These are phyloP conservation scores for Drosophila affinis DNA, from an alignment of 2,888 invertebrate genomes.

Conservation along the genomic window DNA sequence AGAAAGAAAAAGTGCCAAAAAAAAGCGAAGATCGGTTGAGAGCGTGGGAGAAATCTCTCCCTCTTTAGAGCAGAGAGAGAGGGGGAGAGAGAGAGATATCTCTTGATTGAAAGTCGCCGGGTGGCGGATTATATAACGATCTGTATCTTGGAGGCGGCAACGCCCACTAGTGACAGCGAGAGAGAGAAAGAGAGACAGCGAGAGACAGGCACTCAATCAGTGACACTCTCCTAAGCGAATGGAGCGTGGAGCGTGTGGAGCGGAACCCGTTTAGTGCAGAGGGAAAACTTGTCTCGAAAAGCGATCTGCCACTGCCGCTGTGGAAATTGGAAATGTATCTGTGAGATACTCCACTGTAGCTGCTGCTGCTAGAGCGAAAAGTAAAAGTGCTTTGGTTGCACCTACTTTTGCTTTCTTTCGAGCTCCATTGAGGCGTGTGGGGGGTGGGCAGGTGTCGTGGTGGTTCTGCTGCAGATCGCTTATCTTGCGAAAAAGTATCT, in stretches of 20 bases:
- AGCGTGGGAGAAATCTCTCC: slow-evolving; percentile 60
- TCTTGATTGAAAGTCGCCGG: slow-evolving; percentile 58
- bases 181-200: no score
- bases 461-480: slow-evolving; percentile 28
- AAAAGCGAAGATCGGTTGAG: slow-evolving; percentile 27
- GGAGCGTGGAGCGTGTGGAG: not conserved
- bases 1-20: slow-evolving; percentile 43
- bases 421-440: slow-evolving; percentile 41
- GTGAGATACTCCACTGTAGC: slow-evolving; percentile 20
- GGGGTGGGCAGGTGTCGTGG: not conserved
- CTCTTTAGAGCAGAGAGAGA: slow-evolving; percentile 23
- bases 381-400: slow-evolving; percentile 70
- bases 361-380: slow-evolving; percentile 57
- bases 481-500: slow-evolving; percentile 40
- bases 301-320: slow-evolving; percentile 21
- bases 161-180: slow-evolving; percentile 21
- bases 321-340: slow-evolving; percentile 63
- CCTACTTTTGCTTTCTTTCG: slow-evolving; percentile 71
- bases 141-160: slow-evolving; percentile 31
- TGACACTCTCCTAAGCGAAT: slow-evolving; percentile 44
- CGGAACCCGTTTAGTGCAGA: slow-evolving; percentile 25
- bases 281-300: slow-evolving; percentile 37
- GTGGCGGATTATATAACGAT: slow-evolving; percentile 54
- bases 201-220: not conserved
- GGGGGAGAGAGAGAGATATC: not conserved